phyloP scores from a whole-genome alignment of 2,113 vertebrate species.

The Caloenas nicobarica region DNA sequence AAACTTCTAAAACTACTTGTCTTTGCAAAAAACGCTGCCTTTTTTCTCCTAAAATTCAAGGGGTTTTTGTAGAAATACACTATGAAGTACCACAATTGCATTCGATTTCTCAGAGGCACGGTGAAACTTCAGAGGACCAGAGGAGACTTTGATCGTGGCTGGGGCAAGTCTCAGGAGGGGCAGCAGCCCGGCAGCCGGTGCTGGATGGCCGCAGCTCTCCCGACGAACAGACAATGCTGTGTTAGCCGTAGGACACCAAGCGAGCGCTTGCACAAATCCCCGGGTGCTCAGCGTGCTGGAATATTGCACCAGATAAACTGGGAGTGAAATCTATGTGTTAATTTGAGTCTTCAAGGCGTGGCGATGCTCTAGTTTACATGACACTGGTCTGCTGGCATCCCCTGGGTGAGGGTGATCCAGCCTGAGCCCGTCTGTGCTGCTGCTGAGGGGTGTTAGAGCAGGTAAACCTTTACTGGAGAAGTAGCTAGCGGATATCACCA shows the following conservation, averaged over 20 bases:
- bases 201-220: neutral
- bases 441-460: neutral
- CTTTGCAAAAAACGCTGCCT: neutral
- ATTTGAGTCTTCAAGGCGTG: neutral
- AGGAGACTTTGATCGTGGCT: neutral
- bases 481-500: neutral
- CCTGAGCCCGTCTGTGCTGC: neutral
- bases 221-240: accelerated
- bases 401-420: neutral
- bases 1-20: accelerated
- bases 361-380: accelerated
- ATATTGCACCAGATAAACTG: neutral
- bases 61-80: neutral
- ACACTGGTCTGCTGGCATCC: neutral
- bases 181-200: accelerated
- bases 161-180: neutral
- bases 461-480: neutral
- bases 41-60: neutral
- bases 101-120: neutral
- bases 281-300: accelerated
- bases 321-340: neutral
- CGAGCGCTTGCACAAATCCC: accelerated
- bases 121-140: neutral
- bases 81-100: accelerated
- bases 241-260: accelerated